These are phyloP conservation scores for Xanthia icteritia DNA, from an alignment of 2,888 invertebrate species.

Conservation along the genomic window DNA sequence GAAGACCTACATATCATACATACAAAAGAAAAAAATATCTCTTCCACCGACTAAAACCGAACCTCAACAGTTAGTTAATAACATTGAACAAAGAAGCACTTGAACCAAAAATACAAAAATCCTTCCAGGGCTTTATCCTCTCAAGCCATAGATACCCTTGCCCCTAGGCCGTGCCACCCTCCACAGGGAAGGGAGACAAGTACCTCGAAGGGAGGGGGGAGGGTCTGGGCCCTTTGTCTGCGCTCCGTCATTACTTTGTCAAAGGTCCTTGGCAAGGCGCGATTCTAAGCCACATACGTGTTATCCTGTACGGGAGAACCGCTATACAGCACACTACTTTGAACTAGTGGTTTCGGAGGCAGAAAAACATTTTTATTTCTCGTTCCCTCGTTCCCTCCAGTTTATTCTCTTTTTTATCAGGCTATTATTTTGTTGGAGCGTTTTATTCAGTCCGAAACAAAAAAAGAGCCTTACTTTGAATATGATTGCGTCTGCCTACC, in stretches of 20 bases:
- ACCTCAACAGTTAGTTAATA: conserved; percentile 32
- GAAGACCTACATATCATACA: neutral
- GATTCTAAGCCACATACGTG: conserved; percentile 69
- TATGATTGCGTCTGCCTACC: neutral
- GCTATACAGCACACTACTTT: conserved; percentile 66
- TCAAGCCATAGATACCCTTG: conserved; percentile 72
- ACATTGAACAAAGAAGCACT: conserved; percentile 54
- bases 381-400: conserved; percentile 42
- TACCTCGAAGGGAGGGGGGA: conserved; percentile 59
- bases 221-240: conserved; percentile 79
- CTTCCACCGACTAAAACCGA: conserved; percentile 1
- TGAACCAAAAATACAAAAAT: conserved; percentile 65
- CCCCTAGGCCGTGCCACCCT: conserved; percentile 60
- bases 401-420: conserved; percentile 43
- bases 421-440: conserved; percentile 50
- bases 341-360: conserved; percentile 60
- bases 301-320: conserved; percentile 60
- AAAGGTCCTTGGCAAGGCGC: conserved; percentile 81
- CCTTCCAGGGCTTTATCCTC: conserved; percentile 67
- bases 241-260: conserved; percentile 88
- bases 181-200: conserved; percentile 62
- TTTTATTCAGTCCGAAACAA: conserved; percentile 23
- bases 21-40: neutral
- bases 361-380: conserved; percentile 64
- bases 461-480: conserved; percentile 22